phyloP scores from a whole-genome alignment of 2,888 invertebrate species.

The Rotaria socialis region DNA sequence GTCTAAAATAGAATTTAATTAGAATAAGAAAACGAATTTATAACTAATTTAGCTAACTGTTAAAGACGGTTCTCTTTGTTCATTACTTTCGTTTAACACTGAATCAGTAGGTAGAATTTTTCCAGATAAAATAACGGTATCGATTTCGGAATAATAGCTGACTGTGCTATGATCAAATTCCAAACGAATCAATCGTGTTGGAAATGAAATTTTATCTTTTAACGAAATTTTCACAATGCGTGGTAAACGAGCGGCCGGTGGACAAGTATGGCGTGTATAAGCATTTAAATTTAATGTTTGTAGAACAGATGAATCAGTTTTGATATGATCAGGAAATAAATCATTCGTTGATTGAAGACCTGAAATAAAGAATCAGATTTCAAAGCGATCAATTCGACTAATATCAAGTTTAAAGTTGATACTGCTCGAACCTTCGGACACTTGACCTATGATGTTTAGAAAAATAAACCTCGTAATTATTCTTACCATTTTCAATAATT shows the following conservation, averaged over 20 bases:
- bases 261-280: not conserved
- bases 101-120: not conserved
- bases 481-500: constrained; percentile 4
- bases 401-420: no score
- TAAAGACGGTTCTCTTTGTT: not conserved
- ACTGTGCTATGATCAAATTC: constrained; percentile 30
- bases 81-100: not conserved
- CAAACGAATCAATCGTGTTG: constrained; percentile 4
- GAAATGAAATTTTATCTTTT: constrained; percentile 7
- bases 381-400: no score
- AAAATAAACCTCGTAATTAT: not conserved
- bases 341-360: not conserved
- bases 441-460: no score
- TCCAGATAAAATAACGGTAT: not conserved
- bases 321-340: not conserved
- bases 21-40: not conserved
- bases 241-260: constrained; percentile 24
- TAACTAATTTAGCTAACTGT: not conserved
- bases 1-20: not conserved
- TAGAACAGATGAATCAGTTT: not conserved
- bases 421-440: not conserved
- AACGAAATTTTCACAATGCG: constrained; percentile 14
- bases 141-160: constrained; percentile 15
- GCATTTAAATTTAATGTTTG: not conserved
- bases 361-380: not conserved